Base-by-base conservation (phyloP, 2,797 vertebrate genomes). In the Pipistrellus pipistrellus region DNA sequence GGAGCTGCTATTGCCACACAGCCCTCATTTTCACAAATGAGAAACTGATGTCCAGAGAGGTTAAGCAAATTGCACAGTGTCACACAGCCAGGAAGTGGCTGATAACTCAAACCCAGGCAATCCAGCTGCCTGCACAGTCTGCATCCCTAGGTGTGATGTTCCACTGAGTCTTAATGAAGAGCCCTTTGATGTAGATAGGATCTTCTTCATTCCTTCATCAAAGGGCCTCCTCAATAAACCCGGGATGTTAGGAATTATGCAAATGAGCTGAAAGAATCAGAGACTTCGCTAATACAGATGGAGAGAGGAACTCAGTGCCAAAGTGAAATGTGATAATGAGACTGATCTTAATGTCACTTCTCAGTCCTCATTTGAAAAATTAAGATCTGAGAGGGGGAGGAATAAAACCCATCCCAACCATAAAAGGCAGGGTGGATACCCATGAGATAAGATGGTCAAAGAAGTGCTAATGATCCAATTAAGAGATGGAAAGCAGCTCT, bases 291-390 rank as follows among this genome's bases (percentile, higher is more conserved):
- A 92, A 97, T 96, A 95, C 91, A 94, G 94, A 93, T 4, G 66
- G 87, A 95, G 89, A 90, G 91, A 95, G 44, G 53, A 84, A 77
- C 38, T 9, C 4, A 0, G 48, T 71, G 88, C 95, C 94, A 89
- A 92, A 51, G 71, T 35, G 55, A 93, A 85, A 77, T 0, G n/a
- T 12, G 88, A 94, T 97, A 95, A 97, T 94, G 95, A 97, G 93
- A 77, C 86, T 87, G 90, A 93, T 96, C 90, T 93, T 91, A 94
- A 95, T 41, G 80, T 68, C 75, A 95, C 92, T 95, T 95, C 95
- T 95, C 78, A 51, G 85, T 76, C 85, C 92, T 96, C 94, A 89
- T 95, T 96, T 97, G 85, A 88, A 92, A 96, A 97, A 97, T 91
- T 96, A 95, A 96, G 95, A 96, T 97, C 93, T 93, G 89, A 95